These are phyloP conservation scores for Rhagophthalmus giganteus DNA, from an alignment of 2,888 invertebrate species.

Conservation along the genomic window DNA sequence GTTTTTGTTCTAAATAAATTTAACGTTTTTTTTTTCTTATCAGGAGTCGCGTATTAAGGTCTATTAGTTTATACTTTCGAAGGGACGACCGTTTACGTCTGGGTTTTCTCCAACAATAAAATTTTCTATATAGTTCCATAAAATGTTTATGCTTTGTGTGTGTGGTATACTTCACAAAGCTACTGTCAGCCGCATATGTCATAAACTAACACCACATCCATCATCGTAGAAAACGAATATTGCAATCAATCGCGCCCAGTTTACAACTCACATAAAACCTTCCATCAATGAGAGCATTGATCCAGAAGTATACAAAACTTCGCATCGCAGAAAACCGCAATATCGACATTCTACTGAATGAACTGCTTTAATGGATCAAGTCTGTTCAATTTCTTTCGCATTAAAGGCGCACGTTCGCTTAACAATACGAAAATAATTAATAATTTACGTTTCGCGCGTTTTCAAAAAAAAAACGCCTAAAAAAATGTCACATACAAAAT, in stretches of 20 bases:
- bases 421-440: background rate
- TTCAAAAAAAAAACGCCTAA: background rate
- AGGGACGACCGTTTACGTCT: too few species aligned
- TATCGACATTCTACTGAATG: background rate
- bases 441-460: background rate
- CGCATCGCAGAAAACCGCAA: conserved; percentile 12
- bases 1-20: too few species aligned
- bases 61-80: too few species aligned
- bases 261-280: conserved; percentile 29
- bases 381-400: background rate
- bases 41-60: too few species aligned
- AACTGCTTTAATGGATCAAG: background rate
- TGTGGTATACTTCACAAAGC: conserved; percentile 27
- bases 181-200: conserved; percentile 29
- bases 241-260: conserved; percentile 31
- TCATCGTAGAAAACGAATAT: conserved; percentile 32
- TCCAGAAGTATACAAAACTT: conserved; percentile 11
- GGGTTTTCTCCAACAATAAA: too few species aligned
- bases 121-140: conserved; percentile 23
- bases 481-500: background rate
- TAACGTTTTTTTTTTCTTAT: too few species aligned
- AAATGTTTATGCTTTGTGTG: conserved; percentile 24
- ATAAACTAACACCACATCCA: conserved; percentile 33
- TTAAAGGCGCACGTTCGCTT: background rate
- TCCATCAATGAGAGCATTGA: conserved; percentile 24